A percentile compares a stretch with the other conserved stretches of the same genome.
Conservation (phyloP, 1,140 invertebrate species). For the Drosophila fuyamai region DNA sequence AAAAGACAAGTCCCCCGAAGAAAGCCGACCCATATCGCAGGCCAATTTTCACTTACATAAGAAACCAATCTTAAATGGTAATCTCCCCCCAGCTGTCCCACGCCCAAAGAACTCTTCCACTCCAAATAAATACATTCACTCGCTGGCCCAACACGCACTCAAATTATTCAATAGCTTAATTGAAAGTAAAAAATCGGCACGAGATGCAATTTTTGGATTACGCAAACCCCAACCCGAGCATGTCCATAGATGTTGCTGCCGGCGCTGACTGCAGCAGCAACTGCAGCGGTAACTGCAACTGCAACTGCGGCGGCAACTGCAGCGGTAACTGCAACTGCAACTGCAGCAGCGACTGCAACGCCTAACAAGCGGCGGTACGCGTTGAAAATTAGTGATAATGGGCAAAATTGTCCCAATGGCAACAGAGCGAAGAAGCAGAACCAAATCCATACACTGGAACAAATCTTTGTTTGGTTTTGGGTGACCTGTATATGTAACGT, state of each 20-base stretch:
- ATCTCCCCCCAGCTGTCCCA: slow-evolving; percentile 11
- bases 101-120: slow-evolving; percentile 45
- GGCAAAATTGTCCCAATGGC: slow-evolving; percentile 80
- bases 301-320: slow-evolving; percentile 5
- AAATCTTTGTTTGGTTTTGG: not conserved
- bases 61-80: slow-evolving; percentile 9
- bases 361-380: slow-evolving; percentile 68
- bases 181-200: slow-evolving; percentile 77
- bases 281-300: not conserved
- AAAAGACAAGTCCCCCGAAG: slow-evolving; percentile 3
- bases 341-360: slow-evolving; percentile 39
- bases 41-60: not conserved
- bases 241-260: slow-evolving; percentile 49
- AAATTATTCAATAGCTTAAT: slow-evolving; percentile 83
- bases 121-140: slow-evolving; percentile 52
- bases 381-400: slow-evolving; percentile 81
- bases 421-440: slow-evolving; percentile 43
- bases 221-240: slow-evolving; percentile 64
- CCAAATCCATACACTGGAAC: slow-evolving; percentile 16
- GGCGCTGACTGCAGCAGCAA: slow-evolving; percentile 26
- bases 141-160: slow-evolving; percentile 67
- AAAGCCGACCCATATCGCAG: slow-evolving; percentile 1
- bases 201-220: slow-evolving; percentile 80
- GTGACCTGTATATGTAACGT: no score
- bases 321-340: slow-evolving; percentile 10